These are phyloP conservation scores for Trididemnum nubilum DNA, from an alignment of 23 tunicate genomes.

Conservation along the genomic window DNA sequence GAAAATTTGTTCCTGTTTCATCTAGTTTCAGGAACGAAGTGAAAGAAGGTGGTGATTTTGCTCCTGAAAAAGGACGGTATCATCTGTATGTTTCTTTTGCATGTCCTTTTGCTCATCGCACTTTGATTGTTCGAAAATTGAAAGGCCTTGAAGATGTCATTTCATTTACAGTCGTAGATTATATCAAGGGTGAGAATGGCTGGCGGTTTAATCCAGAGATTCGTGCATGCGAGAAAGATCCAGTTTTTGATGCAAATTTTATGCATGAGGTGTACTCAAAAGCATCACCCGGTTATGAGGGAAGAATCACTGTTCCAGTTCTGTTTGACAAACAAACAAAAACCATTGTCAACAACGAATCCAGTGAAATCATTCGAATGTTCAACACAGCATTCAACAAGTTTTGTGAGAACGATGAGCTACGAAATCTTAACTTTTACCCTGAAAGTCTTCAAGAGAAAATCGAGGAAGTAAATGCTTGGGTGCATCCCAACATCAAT, in stretches of 20 bases:
- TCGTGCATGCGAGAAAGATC: conserved; percentile 56
- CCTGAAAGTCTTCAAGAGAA: conserved; percentile 42
- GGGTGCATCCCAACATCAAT: conserved; percentile 89
- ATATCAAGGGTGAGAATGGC: conserved; percentile 68
- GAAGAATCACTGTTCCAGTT: conserved; percentile 82
- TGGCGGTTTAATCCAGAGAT: conserved; percentile 87
- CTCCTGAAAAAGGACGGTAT: conserved; percentile 73
- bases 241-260: conserved; percentile 62
- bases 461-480: conserved; percentile 76
- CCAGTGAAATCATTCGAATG: conserved; percentile 91
- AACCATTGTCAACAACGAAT: conserved; percentile 88
- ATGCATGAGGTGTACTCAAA: conserved; percentile 63
- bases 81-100: conserved; percentile 90
- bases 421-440: conserved; percentile 61
- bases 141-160: conserved; percentile 84
- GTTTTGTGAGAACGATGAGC: conserved; percentile 58
- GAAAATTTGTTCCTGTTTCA: conserved; percentile 69
- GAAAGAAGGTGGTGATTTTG: conserved; percentile 48
- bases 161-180: conserved; percentile 79
- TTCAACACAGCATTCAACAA: conserved; percentile 53
- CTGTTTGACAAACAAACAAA: conserved; percentile 76
- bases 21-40: conserved; percentile 62
- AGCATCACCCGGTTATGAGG: conserved; percentile 67
- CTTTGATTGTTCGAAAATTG: conserved; percentile 63
- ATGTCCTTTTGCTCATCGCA: conserved; percentile 93